Evolutionary conservation across 2,797 vertebrate species (phyloP).

Genomic region (Takifugu ocellatus): DNA sequence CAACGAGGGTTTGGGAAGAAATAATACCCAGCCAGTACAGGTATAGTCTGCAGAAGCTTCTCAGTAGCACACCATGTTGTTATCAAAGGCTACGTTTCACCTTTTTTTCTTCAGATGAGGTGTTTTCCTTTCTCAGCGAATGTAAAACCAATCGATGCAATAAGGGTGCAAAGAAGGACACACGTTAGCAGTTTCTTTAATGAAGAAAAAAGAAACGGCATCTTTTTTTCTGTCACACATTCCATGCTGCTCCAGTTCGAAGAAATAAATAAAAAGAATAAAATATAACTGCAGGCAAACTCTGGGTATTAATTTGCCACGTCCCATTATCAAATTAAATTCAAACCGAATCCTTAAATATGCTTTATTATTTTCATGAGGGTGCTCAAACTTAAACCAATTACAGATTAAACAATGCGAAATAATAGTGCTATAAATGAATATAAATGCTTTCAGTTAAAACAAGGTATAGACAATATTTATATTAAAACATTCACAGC

Average conservation of each 20-base stretch:
- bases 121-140: slow-evolving; percentile 72
- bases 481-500: too few species aligned
- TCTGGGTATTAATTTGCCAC: slow-evolving; percentile 55
- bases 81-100: slow-evolving; percentile 33
- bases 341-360: slow-evolving; percentile 1
- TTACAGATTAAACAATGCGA: too few species aligned
- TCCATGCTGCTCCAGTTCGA: slow-evolving; percentile 93
- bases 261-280: slow-evolving; percentile 82
- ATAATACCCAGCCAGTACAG: slow-evolving; percentile 39
- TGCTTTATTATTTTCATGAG: background rate
- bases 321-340: slow-evolving; percentile 19
- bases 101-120: slow-evolving; percentile 50
- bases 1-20: slow-evolving; percentile 77
- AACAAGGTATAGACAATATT: too few species aligned
- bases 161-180: slow-evolving; percentile 82
- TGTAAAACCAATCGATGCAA: slow-evolving; percentile 83
- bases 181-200: slow-evolving; percentile 71
- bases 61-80: slow-evolving; percentile 32
- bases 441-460: background rate
- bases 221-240: slow-evolving; percentile 82
- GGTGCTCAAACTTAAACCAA: background rate
- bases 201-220: slow-evolving; percentile 58
- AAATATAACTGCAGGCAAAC: slow-evolving; percentile 62
- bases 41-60: slow-evolving; percentile 36
- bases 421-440: background rate